phyloP scores from a whole-genome alignment of 2,797 vertebrate genomes.

The Alectoris magna region DNA sequence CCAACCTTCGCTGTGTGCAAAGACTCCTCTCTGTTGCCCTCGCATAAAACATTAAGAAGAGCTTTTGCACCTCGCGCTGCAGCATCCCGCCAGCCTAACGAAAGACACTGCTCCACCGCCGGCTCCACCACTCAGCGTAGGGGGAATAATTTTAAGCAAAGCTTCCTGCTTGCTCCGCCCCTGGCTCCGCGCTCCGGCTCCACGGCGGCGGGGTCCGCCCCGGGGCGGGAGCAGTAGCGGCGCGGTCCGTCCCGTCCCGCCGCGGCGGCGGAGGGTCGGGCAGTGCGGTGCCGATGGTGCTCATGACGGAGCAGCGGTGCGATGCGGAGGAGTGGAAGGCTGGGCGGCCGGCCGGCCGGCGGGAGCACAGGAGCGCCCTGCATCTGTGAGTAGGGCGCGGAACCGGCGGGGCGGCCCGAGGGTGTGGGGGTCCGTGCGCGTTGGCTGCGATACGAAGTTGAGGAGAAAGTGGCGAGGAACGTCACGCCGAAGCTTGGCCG shows the following conservation, averaged over 20 bases:
- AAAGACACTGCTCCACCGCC: background rate
- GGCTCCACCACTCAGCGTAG: too few relatives aligned
- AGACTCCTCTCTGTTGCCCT: background rate
- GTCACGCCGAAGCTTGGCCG: background rate
- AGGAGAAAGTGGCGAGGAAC: background rate
- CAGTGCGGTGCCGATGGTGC: background rate
- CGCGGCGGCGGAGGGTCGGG: background rate
- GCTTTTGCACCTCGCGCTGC: background rate
- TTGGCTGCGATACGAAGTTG: background rate
- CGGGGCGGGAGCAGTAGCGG: background rate
- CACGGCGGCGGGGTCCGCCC: background rate
- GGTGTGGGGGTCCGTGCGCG: background rate
- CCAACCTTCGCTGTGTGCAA: background rate
- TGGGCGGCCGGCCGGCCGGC: background rate
- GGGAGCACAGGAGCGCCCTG: background rate
- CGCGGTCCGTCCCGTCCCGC: background rate
- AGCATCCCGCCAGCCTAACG: background rate
- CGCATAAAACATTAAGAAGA: background rate
- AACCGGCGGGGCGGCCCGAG: too few relatives aligned
- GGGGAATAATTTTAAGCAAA: background rate
- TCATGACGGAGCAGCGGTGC: background rate
- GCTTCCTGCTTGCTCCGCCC: too few relatives aligned
- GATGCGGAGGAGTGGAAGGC: constrained; percentile 3
- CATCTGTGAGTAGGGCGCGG: constrained; percentile 10
- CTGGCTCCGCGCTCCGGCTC: too few relatives aligned